Evolutionary conservation across 2,888 invertebrate genomes (phyloP), one percentile per base, ranked within the genome.

Genomic region (Agriopis leucophaearia): DNA sequence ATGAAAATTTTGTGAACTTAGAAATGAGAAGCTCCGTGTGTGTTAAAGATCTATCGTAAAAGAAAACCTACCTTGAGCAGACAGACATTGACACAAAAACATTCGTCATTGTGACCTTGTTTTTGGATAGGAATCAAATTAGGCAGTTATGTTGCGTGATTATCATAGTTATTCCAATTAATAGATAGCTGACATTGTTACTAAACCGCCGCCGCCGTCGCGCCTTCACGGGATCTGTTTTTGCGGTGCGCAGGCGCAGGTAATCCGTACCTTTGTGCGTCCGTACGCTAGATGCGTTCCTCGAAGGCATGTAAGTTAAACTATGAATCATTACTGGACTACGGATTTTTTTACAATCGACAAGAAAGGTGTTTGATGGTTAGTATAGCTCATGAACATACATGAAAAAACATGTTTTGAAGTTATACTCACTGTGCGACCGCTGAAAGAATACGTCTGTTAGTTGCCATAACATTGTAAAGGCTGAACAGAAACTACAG

Each of bases 91-190:
- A 12, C 16, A n/a, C 55, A 18, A 55, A 54, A 55, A 42, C 40
- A 40, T 55, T 44, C 42, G 42, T 44, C 55, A 55, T 55, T 55
- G 16, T 27, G 42, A 55, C 55, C 55, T 8, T 55, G 55, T 44
- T 55, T 55, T 55, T 55, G 27, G 42, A 2, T 27, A 55, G 18
- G 42, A 55, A 55, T 44, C 27, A 55, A 52, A 57, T 66, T 60
- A 66, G 40, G 13, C 47, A 56, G 42, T 27, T n/a, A 55, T 44
- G 55, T 55, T 42, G 50, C 18, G 38, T 8, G 27, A 71, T 67
- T 65, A 55, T 40, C 67, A 67, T 63, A 71, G 62, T 35, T 58
- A 63, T 67, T 67, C 67, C 70, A 71, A 67, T 70, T 70, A 70
- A 65, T 62, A 44, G 54, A 54, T 48, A 61, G 16, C 44, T 44